phyloP scores from a whole-genome alignment of 1,140 invertebrate species.

The Doryteuthis pealeii region DNA sequence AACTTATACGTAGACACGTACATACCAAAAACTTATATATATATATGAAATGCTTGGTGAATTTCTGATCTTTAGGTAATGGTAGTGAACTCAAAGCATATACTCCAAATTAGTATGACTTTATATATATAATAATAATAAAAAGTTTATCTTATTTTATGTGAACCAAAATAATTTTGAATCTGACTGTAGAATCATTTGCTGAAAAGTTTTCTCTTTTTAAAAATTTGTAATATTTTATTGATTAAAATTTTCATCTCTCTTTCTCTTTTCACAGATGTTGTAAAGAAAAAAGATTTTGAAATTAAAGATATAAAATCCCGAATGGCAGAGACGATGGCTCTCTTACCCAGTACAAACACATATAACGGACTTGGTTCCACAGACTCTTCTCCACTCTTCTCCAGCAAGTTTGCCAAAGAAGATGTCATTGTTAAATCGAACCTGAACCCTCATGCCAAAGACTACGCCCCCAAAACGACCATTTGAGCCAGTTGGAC shows the following conservation, averaged over 20 bases:
- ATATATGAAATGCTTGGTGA: too few relatives aligned
- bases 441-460: constrained; percentile 86
- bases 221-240: background rate
- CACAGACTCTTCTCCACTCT: constrained; percentile 45
- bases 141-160: too few relatives aligned
- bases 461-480: constrained; percentile 78
- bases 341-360: constrained; percentile 74
- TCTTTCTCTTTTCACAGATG: constrained; percentile 63
- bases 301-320: constrained; percentile 88
- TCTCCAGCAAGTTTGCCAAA: constrained; percentile 60
- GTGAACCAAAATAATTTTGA: too few relatives aligned
- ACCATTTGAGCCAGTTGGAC: background rate
- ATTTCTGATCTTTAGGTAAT: too few relatives aligned
- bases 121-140: too few relatives aligned
- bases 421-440: constrained; percentile 61
- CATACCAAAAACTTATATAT: too few relatives aligned
- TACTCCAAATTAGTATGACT: too few relatives aligned
- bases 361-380: constrained; percentile 47
- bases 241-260: background rate
- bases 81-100: too few relatives aligned
- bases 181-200: too few relatives aligned
- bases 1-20: too few relatives aligned
- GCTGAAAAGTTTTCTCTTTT: background rate
- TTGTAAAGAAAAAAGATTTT: constrained; percentile 80
- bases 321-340: constrained; percentile 83